A percentile compares a stretch with the other conserved stretches of the same genome.
These are phyloP conservation scores for Eremophila alpestris DNA, from an alignment of 2,797 vertebrate genomes.

Conservation along the genomic window DNA sequence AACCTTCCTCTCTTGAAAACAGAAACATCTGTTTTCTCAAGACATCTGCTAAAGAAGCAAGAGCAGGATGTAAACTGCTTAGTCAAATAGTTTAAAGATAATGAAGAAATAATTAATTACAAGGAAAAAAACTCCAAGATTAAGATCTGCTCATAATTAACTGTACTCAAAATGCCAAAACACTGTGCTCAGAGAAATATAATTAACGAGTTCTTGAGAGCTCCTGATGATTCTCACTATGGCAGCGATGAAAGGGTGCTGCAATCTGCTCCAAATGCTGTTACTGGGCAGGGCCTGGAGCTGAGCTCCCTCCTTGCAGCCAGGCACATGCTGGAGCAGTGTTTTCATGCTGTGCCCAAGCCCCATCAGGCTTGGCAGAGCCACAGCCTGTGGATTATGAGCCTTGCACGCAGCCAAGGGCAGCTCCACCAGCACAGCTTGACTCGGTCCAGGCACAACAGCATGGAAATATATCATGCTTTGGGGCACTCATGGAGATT, in stretches of 20 bases:
- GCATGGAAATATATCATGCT: slow-evolving; percentile 25
- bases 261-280: slow-evolving; percentile 52
- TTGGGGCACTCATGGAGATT: slow-evolving; percentile 10
- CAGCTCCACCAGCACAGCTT: slow-evolving; percentile 46
- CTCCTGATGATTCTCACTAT: slow-evolving; percentile 50
- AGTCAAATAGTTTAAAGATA: slow-evolving; percentile 67
- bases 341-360: slow-evolving; percentile 39
- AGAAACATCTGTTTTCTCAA: slow-evolving; percentile 69
- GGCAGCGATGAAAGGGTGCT: slow-evolving; percentile 31
- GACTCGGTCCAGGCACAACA: slow-evolving; percentile 14
- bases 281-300: slow-evolving; percentile 4
- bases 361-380: slow-evolving; percentile 51
- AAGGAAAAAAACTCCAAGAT: slow-evolving; percentile 30
- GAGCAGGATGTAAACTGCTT: slow-evolving; percentile 65
- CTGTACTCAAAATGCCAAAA: slow-evolving; percentile 66
- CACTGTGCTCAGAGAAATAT: slow-evolving; percentile 51
- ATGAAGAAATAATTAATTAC: slow-evolving; percentile 75
- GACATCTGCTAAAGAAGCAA: slow-evolving; percentile 68
- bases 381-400: neutral
- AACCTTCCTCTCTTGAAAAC: slow-evolving; percentile 38
- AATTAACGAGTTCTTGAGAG: slow-evolving; percentile 71
- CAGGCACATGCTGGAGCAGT: slow-evolving; percentile 22
- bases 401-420: neutral
- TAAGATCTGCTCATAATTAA: slow-evolving; percentile 77
- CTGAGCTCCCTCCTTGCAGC: neutral